Evolutionary conservation across 2,888 invertebrate genomes (phyloP), one percentile per base, ranked within the genome.

Genomic region (Syritta pipiens): DNA sequence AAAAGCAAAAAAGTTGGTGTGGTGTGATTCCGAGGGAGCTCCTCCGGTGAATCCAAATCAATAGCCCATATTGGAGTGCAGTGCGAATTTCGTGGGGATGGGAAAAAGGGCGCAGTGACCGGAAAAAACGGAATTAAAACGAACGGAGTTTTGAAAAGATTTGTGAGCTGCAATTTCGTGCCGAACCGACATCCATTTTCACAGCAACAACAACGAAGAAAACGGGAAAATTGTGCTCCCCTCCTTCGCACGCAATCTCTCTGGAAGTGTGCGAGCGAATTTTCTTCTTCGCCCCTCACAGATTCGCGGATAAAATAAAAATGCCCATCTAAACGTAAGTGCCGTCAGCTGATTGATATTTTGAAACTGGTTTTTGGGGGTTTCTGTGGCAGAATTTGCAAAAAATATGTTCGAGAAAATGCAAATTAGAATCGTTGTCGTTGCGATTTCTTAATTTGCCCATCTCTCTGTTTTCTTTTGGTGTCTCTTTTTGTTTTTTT

Each of bases 291-390:
- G 49, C 42, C 57, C 40, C 12, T 28, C 49, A 32, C 24, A n/a
- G n/a, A n/a, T n/a, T n/a, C n/a, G n/a, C 37, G 76, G 69, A 35
- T 20, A 42, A 48, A 26, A 62, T 62, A 57, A 76, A 30, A 42
- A 76, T 76, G 63, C 28, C 37, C 35, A 57, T 49, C 32, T 62
- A 51, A 74, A 26, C 7, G 74, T 74, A 67, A 74, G 74, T 74
- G 17, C 35, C 28, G 37, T 55, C 46, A 48, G 53, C 60, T 49
- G 57, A 44, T 55, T 49, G 26, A n/a, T 2, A 40, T 28, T 32
- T 6, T n/a, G 2, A 6, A 55, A 60, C 5, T 2, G n/a, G 32
- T 22, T 55, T 28, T 24, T 1, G 0, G 9, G 3, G 1, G 20
- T 14, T 10, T 9, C 5, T 6, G 3, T 22, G n/a, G 24, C 5